Evolutionary conservation across 1,140 invertebrate genomes (phyloP), one percentile per base, ranked within the genome.

Genomic region (Drosophila elegans): DNA sequence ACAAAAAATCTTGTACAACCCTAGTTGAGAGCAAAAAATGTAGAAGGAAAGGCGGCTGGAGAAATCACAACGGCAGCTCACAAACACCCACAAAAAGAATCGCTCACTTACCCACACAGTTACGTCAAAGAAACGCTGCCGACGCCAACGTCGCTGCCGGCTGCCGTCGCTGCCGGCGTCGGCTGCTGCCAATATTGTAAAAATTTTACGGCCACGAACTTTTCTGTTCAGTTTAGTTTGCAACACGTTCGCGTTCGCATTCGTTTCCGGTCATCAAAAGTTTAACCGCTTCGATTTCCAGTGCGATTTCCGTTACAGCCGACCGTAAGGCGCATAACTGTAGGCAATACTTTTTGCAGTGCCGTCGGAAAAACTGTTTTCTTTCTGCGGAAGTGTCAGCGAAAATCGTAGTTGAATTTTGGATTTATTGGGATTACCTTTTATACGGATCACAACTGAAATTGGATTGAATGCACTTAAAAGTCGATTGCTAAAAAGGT

Each of bases 151-250:
- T 57, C 61, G 46, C 27, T 56, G 71, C 42, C 68, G n/a, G 25
- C 51, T 56, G 71, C 42, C 74, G 68, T 57, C 61, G 46, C 27
- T 56, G 71, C 42, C 68, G n/a, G 25, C 51, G 46, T 21, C 49
- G 3, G 25, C 71, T 49, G 29, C 63, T 57, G 74, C 61, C 62
- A 71, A 84, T 68, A 84, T 73, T 89, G 84, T 90, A 89, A 90
- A 90, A 89, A 85, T 80, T 90, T 74, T 90, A 80, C 69, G 63
- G 69, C 74, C 69, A 80, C 67, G 61, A 64, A 90, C 85, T 89
- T 89, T 88, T 79, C 51, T 79, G 63, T 82, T 80, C 77, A 89
- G 85, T 89, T 78, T 66, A 89, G 84, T 80, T 90, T 89, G 85
- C 77, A 84, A 78, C 77, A 80, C 80, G 80, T 68, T 72, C 66